Evolutionary conservation across 2,113 vertebrate species (phyloP).

Genomic region (Arothron firmamentum): DNA sequence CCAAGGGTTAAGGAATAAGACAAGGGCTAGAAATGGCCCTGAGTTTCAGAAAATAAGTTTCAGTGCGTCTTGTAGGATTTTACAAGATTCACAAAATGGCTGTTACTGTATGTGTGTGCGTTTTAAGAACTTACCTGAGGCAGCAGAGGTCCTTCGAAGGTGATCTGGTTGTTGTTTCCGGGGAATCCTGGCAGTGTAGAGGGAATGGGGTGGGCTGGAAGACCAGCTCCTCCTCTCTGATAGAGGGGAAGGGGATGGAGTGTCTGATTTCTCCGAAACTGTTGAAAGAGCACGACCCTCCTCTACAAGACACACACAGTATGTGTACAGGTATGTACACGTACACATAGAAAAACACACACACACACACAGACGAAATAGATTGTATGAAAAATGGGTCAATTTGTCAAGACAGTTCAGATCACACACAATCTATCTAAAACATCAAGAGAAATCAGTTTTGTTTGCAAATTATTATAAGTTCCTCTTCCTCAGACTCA

Average conservation of each 20-base stretch:
- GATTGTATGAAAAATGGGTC: too few species aligned
- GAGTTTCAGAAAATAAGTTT: too few species aligned
- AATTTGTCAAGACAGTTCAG: too few species aligned
- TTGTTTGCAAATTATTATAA: too few species aligned
- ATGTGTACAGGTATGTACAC: constrained; percentile 10
- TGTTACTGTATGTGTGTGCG: background rate
- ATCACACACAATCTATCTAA: too few species aligned
- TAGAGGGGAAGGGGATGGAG: constrained; percentile 73
- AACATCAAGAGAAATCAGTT: too few species aligned
- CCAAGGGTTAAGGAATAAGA: too few species aligned
- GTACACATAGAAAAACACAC: background rate
- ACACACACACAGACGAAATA: background rate
- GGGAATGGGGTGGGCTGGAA: constrained; percentile 82
- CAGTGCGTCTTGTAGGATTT: too few species aligned
- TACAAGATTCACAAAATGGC: background rate
- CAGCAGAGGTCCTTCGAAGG: constrained; percentile 80
- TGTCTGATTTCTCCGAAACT: constrained; percentile 76
- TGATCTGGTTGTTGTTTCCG: constrained; percentile 82
- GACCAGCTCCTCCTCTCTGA: constrained; percentile 79
- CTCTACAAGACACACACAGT: constrained; percentile 63
- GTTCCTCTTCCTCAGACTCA: too few species aligned
- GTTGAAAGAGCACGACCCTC: constrained; percentile 75
- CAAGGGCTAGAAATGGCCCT: too few species aligned
- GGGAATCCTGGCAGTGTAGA: constrained; percentile 71
- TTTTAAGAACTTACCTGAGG: constrained; percentile 83